A percentile compares a stretch with the other conserved stretches of the same genome.
Evolutionary conservation across 2,113 vertebrate species (phyloP).

Genomic region (Mormoops blainvillei): DNA sequence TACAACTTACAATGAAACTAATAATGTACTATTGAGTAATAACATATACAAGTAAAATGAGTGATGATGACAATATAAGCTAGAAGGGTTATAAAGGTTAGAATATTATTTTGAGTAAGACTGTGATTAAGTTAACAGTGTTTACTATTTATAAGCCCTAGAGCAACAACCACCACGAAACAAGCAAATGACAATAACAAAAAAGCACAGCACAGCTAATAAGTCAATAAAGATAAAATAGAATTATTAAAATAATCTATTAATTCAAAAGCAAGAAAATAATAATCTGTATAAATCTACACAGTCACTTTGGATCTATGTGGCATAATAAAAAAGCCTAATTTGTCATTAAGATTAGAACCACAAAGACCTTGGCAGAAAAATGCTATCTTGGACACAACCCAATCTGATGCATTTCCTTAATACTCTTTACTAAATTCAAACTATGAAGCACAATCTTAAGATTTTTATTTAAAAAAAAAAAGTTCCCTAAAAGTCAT

Average conservation of each 20-base stretch:
- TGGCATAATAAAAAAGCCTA: neutral
- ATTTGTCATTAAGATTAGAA: neutral
- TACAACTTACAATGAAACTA: neutral
- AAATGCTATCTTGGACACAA: neutral
- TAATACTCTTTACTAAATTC: neutral
- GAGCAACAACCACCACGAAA: neutral
- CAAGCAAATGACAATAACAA: neutral
- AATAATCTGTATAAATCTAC: neutral
- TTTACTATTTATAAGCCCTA: neutral
- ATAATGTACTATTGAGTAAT: neutral
- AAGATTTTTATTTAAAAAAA: neutral
- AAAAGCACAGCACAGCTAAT: neutral
- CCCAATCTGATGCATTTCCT: neutral
- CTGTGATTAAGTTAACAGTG: neutral
- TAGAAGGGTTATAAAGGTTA: neutral
- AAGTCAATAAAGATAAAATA: neutral
- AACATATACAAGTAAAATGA: conserved; percentile 14
- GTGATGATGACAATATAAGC: neutral
- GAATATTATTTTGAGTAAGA: neutral
- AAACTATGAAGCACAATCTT: neutral
- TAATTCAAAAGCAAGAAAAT: neutral
- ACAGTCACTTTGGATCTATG: neutral
- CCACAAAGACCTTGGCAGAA: neutral
- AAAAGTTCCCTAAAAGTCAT: neutral
- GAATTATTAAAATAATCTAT: neutral